Percentiles rank a stretch among this genome's conserved stretches.
Evolutionary conservation across 2,888 invertebrate species (phyloP).

Genomic region (Monopis laevigella): DNA sequence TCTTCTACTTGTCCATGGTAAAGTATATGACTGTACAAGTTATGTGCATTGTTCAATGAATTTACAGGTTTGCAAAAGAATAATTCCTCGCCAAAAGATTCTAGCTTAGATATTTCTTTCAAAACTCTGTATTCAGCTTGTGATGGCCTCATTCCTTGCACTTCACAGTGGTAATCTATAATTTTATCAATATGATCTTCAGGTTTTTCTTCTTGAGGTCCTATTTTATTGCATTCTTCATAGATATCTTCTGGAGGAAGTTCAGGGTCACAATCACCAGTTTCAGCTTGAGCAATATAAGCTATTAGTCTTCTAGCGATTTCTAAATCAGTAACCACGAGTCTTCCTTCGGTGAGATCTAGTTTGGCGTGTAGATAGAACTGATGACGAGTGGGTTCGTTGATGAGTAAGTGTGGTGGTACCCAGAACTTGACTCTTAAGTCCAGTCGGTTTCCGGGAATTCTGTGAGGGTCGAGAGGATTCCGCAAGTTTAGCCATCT

Average conservation of each 20-base stretch:
- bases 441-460: constrained; percentile 72
- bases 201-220: constrained; percentile 69
- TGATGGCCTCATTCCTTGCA: constrained; percentile 73
- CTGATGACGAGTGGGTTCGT: constrained; percentile 86
- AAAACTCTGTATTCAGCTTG: constrained; percentile 86
- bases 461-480: constrained; percentile 78
- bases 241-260: constrained; percentile 69
- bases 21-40: constrained; percentile 76
- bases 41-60: constrained; percentile 72
- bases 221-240: constrained; percentile 70
- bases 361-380: constrained; percentile 86
- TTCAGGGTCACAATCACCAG: constrained; percentile 73
- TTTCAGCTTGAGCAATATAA: constrained; percentile 79
- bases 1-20: constrained; percentile 70
- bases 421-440: constrained; percentile 92
- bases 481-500: constrained; percentile 90
- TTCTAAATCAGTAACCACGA: constrained; percentile 75
- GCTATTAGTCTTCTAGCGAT: constrained; percentile 78
- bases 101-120: constrained; percentile 80
- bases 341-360: constrained; percentile 77
- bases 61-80: constrained; percentile 76
- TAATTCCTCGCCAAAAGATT: constrained; percentile 85
- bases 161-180: constrained; percentile 70
- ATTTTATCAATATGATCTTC: constrained; percentile 71
- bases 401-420: constrained; percentile 85